A percentile compares a stretch with the other conserved stretches of the same genome.
These are phyloP conservation scores for Eriosoma lanigerum DNA, from an alignment of 1,140 invertebrate species.

Conservation along the genomic window DNA sequence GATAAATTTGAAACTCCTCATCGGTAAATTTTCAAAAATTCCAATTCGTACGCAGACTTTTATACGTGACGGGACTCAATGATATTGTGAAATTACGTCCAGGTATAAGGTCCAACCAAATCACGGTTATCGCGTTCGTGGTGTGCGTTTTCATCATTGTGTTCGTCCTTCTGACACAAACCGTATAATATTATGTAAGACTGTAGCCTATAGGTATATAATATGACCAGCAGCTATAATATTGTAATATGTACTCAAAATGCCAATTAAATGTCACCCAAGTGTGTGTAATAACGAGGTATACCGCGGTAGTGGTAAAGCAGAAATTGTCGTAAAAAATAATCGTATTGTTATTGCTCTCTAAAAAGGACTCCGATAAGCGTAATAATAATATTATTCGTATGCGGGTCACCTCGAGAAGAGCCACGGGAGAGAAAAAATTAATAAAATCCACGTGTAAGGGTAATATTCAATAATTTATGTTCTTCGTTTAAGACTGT, in stretches of 20 bases:
- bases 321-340: background rate
- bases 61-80: background rate
- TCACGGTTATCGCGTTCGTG: background rate
- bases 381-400: background rate
- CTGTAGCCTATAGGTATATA: too few relatives aligned
- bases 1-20: background rate
- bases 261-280: too few relatives aligned
- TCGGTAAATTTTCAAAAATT: background rate
- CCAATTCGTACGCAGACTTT: background rate
- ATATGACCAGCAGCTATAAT: too few relatives aligned
- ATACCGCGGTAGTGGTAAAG: background rate
- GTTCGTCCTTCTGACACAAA: background rate
- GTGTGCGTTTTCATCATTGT: background rate
- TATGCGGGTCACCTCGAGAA: background rate
- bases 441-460: too few relatives aligned
- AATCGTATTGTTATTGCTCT: background rate
- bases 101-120: too few relatives aligned
- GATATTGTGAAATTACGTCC: background rate
- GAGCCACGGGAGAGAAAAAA: too few relatives aligned
- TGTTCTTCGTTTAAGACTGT: too few relatives aligned
- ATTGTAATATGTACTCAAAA: too few relatives aligned
- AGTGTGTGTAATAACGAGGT: too few relatives aligned
- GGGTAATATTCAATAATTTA: too few relatives aligned
- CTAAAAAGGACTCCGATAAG: background rate
- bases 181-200: too few relatives aligned